Evolutionary conservation across 2,888 invertebrate species (phyloP), one percentile per base, ranked within the genome.

Genomic region (Zhuqinia jingwanae): DNA sequence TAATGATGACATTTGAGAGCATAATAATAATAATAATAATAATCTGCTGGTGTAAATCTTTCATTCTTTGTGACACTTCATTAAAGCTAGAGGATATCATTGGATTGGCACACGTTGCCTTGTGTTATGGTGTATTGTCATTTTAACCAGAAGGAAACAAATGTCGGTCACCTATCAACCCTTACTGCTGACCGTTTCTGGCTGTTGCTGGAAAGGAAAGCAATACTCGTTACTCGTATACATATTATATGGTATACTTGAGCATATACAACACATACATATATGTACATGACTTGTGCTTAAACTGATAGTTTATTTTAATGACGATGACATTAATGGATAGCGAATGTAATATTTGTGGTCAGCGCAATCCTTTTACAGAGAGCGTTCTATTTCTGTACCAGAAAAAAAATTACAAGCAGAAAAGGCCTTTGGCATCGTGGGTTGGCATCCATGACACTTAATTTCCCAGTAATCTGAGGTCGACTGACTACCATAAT

Each of bases 31-130:
- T 56, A 56, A 56, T 56, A 20, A 56, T 20, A 20, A 10, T 17
- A 25, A 11, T 25, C 8, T 65, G 36, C 45, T 2, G n/a, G n/a
- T 45, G 3, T 45, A 68, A 68, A 68, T 68, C 10, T 68, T 11
- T 68, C 68, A 60, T 30, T 58, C 25, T 22, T 60, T 27, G 15
- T 68, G 68, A 68, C 68, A 68, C 42, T 45, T 68, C 68, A 68
- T 68, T 68, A 68, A 45, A 68, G 11, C 45, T n/a, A 17, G 36
- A 63, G 3, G 17, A 22, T 22, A 15, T 63, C n/a, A 60, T n/a
- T 8, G 3, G 36, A 2, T n/a, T n/a, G 13, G 11, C 22, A 8
- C 45, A 11, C 68, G 5, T 42, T 68, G 42, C 17, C 2, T 42
- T 5, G 42, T 65, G 10, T 17, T 17, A 42, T 20, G 13, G 2